A percentile compares a stretch with the other conserved stretches of the same genome.
phyloP scores from a whole-genome alignment of 2,888 invertebrate genomes.

The Dryadula phaetusa region DNA sequence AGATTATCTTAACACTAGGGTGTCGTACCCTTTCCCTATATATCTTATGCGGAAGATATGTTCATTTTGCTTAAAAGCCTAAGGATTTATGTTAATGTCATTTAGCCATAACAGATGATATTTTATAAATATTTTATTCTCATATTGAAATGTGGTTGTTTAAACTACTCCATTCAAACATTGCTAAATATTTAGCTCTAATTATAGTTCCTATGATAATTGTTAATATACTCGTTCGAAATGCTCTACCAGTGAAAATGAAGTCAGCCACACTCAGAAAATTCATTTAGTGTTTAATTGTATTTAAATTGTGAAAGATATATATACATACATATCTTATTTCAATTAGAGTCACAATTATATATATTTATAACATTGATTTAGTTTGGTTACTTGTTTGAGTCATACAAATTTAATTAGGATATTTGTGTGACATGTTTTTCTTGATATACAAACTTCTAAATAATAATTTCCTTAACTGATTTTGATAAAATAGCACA shows the following conservation, averaged over 20 bases:
- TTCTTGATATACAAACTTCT: too few species aligned
- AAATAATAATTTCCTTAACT: too few species aligned
- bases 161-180: slow-evolving; percentile 18
- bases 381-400: too few species aligned
- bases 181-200: slow-evolving; percentile 27
- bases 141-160: slow-evolving; percentile 3
- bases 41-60: neutral
- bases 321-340: too few species aligned
- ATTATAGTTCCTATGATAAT: slow-evolving; percentile 35
- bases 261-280: neutral
- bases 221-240: slow-evolving; percentile 12
- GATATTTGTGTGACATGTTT: too few species aligned
- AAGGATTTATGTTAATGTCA: neutral
- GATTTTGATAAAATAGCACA: too few species aligned
- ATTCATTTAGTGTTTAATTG: neutral
- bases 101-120: neutral
- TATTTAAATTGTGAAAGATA: neutral
- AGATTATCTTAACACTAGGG: neutral
- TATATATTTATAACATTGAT: too few species aligned
- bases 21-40: neutral
- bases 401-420: too few species aligned
- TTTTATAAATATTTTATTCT: neutral
- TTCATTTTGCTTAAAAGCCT: neutral
- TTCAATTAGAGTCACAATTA: too few species aligned
- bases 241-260: slow-evolving; percentile 28